Evolutionary conservation across 2,113 vertebrate species (phyloP).

Genomic region (Pituophis catenifer): DNA sequence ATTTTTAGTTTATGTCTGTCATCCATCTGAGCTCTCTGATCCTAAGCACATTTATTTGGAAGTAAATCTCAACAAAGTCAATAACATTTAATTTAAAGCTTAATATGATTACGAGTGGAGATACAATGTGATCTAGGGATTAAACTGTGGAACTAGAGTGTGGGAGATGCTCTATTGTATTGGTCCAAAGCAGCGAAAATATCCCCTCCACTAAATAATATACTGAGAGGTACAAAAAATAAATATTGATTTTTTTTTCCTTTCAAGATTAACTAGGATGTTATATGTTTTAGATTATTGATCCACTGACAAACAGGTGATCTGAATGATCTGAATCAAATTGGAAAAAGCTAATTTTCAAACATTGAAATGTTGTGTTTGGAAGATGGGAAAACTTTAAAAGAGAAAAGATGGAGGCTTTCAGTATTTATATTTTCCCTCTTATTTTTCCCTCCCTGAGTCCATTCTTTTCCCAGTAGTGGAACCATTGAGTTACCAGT

Average conservation of each 20-base stretch:
- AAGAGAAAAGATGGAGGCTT: neutral
- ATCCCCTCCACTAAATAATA: neutral
- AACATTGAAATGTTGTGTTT: neutral
- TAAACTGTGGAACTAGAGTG: neutral
- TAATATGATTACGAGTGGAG: neutral
- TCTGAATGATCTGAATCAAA: neutral
- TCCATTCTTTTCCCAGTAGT: neutral
- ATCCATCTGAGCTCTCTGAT: neutral
- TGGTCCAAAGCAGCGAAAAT: neutral
- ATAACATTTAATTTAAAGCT: neutral
- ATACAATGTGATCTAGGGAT: neutral
- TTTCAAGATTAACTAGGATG: neutral
- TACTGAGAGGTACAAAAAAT: neutral
- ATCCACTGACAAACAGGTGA: neutral
- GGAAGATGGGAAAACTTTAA: neutral
- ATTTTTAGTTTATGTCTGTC: neutral
- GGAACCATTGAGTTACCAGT: neutral
- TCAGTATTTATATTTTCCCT: neutral
- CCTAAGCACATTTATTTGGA: neutral
- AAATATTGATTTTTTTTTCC: neutral
- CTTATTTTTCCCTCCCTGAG: neutral
- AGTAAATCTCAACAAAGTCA: neutral
- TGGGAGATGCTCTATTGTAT: neutral
- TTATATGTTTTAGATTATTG: neutral
- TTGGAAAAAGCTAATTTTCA: neutral